Conservation (phyloP, 2,888 invertebrate genomes). For the Stenodera caucasica region DNA sequence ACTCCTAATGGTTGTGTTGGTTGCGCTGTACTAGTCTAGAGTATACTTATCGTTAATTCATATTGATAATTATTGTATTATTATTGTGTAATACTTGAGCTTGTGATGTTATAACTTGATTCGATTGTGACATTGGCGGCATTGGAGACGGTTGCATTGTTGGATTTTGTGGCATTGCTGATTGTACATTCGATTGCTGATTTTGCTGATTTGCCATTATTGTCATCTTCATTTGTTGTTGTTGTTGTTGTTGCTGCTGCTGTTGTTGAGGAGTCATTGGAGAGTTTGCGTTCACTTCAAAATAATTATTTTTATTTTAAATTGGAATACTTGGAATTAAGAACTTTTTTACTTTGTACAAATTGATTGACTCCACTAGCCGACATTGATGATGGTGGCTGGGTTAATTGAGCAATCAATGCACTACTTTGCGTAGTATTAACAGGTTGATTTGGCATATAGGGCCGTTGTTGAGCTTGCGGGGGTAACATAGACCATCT, state of each 20-base stretch:
- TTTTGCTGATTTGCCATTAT: conserved; percentile 34
- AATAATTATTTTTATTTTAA: neutral
- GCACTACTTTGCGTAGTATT: conserved; percentile 59
- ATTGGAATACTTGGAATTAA: neutral
- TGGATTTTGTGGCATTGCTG: conserved; percentile 49
- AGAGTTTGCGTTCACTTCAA: conserved; percentile 43
- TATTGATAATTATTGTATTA: neutral
- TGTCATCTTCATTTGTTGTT: conserved; percentile 43
- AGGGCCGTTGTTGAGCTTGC: conserved; percentile 54
- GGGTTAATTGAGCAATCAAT: conserved; percentile 62
- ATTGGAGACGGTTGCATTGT: conserved; percentile 42
- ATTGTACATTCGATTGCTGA: conserved; percentile 49
- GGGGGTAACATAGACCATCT: conserved; percentile 66
- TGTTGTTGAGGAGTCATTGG: conserved; percentile 43
- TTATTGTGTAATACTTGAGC: conserved; percentile 41
- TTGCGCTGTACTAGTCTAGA: conserved; percentile 23
- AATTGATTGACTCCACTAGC: conserved; percentile 56
- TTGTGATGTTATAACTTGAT: conserved; percentile 47
- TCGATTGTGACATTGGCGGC: conserved; percentile 45
- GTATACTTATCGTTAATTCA: no score
- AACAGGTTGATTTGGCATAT: conserved; percentile 36
- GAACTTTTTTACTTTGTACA: conserved; percentile 55
- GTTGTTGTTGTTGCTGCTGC: conserved; percentile 49
- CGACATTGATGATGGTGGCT: conserved; percentile 60
- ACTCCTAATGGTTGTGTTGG: conserved; percentile 52